phyloP scores from a whole-genome alignment of 1,140 invertebrate species.

The Eueides isabella region DNA sequence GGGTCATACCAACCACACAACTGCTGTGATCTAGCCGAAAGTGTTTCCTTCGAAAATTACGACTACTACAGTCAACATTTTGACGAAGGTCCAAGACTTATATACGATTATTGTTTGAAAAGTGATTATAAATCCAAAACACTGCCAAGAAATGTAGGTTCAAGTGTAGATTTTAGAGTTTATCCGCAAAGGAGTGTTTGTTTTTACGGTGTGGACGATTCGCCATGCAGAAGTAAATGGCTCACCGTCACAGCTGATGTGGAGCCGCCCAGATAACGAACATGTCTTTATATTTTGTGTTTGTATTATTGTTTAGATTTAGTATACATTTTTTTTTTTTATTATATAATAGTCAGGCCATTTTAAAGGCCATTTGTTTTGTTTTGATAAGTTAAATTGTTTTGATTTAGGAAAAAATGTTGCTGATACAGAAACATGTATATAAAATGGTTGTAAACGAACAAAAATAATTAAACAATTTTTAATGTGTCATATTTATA shows the following conservation, averaged over 20 bases:
- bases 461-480: not conserved
- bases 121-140: slow-evolving; percentile 72
- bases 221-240: slow-evolving; percentile 41
- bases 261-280: slow-evolving; percentile 68
- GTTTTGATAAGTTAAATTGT: not conserved
- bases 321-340: not conserved
- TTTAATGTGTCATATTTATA: too few relatives aligned
- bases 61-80: slow-evolving; percentile 74
- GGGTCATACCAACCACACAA: slow-evolving; percentile 60
- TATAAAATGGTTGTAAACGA: not conserved
- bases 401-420: not conserved
- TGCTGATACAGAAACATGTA: not conserved
- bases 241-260: slow-evolving; percentile 65
- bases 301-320: not conserved
- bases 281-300: not conserved
- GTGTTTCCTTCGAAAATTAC: slow-evolving; percentile 59
- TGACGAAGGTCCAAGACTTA: slow-evolving; percentile 63
- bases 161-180: slow-evolving; percentile 59
- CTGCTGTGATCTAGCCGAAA: slow-evolving; percentile 56
- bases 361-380: not conserved
- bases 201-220: slow-evolving; percentile 60
- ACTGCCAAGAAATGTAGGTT: slow-evolving; percentile 69
- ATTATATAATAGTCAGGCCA: not conserved
- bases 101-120: slow-evolving; percentile 73
- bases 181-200: slow-evolving; percentile 62